phyloP scores from a whole-genome alignment of 2,797 vertebrate genomes.

The Bovichtus diacanthus region DNA sequence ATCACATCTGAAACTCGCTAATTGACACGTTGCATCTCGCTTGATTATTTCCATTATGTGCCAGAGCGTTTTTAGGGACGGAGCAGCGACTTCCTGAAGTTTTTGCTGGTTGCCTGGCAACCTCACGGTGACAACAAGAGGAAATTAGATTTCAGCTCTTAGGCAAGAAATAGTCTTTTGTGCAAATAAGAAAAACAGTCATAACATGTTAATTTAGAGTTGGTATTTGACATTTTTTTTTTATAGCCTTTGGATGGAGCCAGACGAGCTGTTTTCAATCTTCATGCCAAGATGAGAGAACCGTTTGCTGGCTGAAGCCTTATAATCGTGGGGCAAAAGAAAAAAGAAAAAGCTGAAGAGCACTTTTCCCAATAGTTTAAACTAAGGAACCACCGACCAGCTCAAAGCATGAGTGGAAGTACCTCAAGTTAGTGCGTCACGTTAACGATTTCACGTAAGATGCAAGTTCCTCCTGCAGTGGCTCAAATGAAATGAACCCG shows the following conservation, averaged over 20 bases:
- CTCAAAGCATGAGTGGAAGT: background rate
- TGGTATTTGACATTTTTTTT: background rate
- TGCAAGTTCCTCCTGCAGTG: background rate
- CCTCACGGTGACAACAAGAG: constrained; percentile 1
- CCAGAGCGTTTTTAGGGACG: background rate
- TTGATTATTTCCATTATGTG: background rate
- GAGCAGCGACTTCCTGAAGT: background rate
- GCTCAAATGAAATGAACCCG: background rate
- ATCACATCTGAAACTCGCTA: background rate
- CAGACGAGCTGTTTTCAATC: background rate
- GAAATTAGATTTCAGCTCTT: background rate
- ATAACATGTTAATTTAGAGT: background rate
- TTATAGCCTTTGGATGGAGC: background rate
- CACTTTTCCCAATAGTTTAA: background rate
- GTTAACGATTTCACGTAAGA: background rate
- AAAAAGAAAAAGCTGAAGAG: background rate
- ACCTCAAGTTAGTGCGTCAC: background rate
- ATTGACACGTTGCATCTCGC: background rate
- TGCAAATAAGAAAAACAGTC: background rate
- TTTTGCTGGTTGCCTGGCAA: constrained; percentile 10
- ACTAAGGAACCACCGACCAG: background rate
- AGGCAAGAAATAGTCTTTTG: background rate
- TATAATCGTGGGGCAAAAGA: background rate
- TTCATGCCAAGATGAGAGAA: background rate
- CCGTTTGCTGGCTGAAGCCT: background rate